Conservation (phyloP, 2,797 vertebrate genomes). For the Micropoecilia bifurca region DNA sequence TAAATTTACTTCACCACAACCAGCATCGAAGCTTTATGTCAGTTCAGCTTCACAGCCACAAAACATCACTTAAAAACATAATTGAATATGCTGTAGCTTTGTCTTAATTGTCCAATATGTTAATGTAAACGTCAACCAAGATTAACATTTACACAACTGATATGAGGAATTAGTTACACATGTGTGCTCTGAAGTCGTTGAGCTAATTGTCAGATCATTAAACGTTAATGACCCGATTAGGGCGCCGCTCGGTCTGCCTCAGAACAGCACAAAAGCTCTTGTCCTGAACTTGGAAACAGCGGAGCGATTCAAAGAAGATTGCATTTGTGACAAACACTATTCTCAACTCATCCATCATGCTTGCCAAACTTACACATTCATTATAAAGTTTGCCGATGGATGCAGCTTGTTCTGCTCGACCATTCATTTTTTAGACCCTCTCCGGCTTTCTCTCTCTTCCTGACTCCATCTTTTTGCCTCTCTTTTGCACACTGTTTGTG, state of each 20-base stretch:
- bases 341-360: constrained; percentile 83
- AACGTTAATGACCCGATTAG: constrained; percentile 74
- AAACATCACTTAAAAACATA: constrained; percentile 56
- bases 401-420: constrained; percentile 70
- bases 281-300: constrained; percentile 64
- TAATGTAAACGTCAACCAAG: constrained; percentile 70
- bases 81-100: constrained; percentile 50
- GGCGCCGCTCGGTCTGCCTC: constrained; percentile 54
- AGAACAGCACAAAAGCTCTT: constrained; percentile 38
- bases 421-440: constrained; percentile 73
- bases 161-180: constrained; percentile 60
- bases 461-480: constrained; percentile 53
- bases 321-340: constrained; percentile 83
- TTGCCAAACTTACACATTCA: constrained; percentile 82
- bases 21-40: constrained; percentile 2
- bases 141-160: constrained; percentile 69
- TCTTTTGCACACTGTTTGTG: constrained; percentile 37
- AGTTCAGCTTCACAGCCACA: constrained; percentile 32
- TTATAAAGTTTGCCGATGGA: constrained; percentile 84
- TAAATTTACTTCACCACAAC: not conserved
- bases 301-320: constrained; percentile 76
- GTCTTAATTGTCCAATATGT: constrained; percentile 61
- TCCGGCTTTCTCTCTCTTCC: constrained; percentile 35
- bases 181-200: constrained; percentile 46
- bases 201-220: constrained; percentile 75